A percentile compares a stretch with the other conserved stretches of the same genome.
These are phyloP conservation scores for Thermophis baileyi DNA, from an alignment of 2,113 vertebrate species.

Conservation along the genomic window DNA sequence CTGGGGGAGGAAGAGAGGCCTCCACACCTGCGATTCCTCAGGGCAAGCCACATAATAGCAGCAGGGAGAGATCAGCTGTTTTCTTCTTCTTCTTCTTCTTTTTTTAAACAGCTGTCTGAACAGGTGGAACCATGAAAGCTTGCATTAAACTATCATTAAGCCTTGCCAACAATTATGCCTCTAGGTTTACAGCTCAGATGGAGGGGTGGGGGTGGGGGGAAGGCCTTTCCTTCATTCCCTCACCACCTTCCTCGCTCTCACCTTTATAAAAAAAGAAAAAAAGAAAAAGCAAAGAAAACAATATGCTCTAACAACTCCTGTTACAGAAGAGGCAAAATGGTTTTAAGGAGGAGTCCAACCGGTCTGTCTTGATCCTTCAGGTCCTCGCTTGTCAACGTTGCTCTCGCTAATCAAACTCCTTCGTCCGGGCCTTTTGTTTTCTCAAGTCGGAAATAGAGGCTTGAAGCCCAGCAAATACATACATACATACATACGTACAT, in stretches of 20 bases:
- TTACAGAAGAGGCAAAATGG: neutral
- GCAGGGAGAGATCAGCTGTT: slow-evolving; percentile 47
- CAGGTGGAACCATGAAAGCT: slow-evolving; percentile 49
- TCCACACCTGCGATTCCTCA: slow-evolving; percentile 45
- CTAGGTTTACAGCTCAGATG: slow-evolving; percentile 39
- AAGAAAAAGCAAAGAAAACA: slow-evolving; percentile 20
- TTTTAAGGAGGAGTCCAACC: neutral
- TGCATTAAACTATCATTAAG: slow-evolving; percentile 36
- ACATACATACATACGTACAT: neutral
- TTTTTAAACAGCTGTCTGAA: slow-evolving; percentile 49
- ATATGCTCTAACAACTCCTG: slow-evolving; percentile 38
- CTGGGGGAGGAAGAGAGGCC: neutral
- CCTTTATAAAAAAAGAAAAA: neutral
- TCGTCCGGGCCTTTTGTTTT: neutral
- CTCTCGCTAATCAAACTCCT: slow-evolving; percentile 15
- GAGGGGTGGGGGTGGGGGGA: neutral
- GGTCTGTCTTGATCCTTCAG: slow-evolving; percentile 35
- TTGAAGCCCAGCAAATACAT: slow-evolving; percentile 28
- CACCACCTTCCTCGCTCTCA: neutral
- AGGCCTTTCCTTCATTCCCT: slow-evolving; percentile 1
- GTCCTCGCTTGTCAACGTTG: neutral
- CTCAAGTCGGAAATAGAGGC: neutral
- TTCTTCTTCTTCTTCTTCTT: neutral
- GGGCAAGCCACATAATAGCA: slow-evolving; percentile 31
- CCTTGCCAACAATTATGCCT: slow-evolving; percentile 27